These are phyloP conservation scores for Ascidia mentula DNA, from an alignment of 23 tunicate species.

Conservation along the genomic window DNA sequence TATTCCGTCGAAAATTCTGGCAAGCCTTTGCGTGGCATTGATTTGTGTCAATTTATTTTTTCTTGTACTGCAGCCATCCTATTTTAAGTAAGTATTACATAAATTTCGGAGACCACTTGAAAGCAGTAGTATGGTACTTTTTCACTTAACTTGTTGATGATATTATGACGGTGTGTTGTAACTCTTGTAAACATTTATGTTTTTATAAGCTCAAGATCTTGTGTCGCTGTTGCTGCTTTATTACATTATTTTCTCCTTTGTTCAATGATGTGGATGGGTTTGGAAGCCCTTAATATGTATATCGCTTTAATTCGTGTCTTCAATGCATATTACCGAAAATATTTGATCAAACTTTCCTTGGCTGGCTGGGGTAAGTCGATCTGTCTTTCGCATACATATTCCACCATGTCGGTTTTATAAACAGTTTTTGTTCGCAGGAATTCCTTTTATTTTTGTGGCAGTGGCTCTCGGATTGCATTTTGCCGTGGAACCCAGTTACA, in stretches of 20 bases:
- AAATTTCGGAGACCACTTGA: not conserved
- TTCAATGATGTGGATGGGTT: conserved; percentile 66
- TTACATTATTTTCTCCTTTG: conserved; percentile 59
- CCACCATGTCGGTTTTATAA: not conserved
- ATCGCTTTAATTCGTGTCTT: conserved; percentile 55
- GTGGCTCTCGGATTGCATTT: conserved; percentile 15
- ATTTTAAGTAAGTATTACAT: conserved; percentile 22
- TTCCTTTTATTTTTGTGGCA: conserved; percentile 17
- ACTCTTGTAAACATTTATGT: no score
- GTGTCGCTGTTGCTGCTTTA: conserved; percentile 51
- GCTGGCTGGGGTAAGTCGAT: conserved; percentile 59
- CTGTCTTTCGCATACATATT: not conserved
- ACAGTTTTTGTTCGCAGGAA: not conserved
- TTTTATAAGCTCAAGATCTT: conserved; percentile 31
- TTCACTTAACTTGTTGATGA: no score
- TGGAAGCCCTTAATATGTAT: conserved; percentile 81
- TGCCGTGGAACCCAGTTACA: conserved; percentile 7
- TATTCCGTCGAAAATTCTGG: conserved; percentile 44
- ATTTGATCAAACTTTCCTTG: conserved; percentile 43
- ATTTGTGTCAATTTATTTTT: conserved; percentile 38
- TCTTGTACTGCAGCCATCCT: conserved; percentile 19
- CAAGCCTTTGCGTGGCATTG: conserved; percentile 38
- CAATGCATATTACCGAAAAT: conserved; percentile 49
- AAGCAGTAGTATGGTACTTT: no score
- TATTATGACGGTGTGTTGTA: no score